Percentiles rank a stretch among this genome's conserved stretches.
Evolutionary conservation across 2,797 vertebrate genomes (phyloP).

Genomic region (Muraenolepis orangiensis): DNA sequence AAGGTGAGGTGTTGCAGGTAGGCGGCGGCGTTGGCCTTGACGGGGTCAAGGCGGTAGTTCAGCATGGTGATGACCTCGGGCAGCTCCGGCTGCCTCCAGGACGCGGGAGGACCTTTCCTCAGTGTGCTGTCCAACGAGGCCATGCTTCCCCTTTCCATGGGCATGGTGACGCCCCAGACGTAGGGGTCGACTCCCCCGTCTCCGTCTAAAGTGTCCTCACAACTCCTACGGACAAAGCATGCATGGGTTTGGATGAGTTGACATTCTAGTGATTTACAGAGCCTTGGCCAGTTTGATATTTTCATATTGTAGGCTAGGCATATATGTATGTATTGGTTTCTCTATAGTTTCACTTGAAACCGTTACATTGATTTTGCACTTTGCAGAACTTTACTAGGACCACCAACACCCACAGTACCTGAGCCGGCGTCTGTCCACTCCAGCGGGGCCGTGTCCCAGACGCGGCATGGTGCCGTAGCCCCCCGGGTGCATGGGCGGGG

Average conservation of each 20-base stretch:
- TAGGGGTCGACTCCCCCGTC: constrained; percentile 81
- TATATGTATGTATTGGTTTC: no score
- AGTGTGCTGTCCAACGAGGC: constrained; percentile 93
- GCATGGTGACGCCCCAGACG: constrained; percentile 83
- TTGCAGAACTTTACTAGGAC: no score
- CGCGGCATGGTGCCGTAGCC: constrained; percentile 87
- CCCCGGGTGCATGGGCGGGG: constrained; percentile 74
- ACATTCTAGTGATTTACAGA: no score
- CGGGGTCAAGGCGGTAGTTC: constrained; percentile 89
- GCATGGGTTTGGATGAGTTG: neutral
- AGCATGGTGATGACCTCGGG: constrained; percentile 96
- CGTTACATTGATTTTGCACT: no score
- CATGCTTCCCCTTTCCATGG: constrained; percentile 89
- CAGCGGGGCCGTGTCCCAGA: constrained; percentile 52
- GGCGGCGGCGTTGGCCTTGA: constrained; percentile 93
- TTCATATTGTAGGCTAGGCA: no score
- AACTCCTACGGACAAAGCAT: constrained; percentile 76
- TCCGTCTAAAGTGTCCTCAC: constrained; percentile 89
- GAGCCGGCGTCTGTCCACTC: constrained; percentile 64
- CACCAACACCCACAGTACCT: constrained; percentile 58
- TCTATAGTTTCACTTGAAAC: no score
- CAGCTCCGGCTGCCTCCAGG: constrained; percentile 93
- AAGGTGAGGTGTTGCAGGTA: constrained; percentile 96
- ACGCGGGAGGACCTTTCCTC: constrained; percentile 78
- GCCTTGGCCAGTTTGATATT: no score